Percentiles rank a stretch among this genome's conserved stretches.
Conservation (phyloP, 2,888 invertebrate species). For the Syrista parreyssii region DNA sequence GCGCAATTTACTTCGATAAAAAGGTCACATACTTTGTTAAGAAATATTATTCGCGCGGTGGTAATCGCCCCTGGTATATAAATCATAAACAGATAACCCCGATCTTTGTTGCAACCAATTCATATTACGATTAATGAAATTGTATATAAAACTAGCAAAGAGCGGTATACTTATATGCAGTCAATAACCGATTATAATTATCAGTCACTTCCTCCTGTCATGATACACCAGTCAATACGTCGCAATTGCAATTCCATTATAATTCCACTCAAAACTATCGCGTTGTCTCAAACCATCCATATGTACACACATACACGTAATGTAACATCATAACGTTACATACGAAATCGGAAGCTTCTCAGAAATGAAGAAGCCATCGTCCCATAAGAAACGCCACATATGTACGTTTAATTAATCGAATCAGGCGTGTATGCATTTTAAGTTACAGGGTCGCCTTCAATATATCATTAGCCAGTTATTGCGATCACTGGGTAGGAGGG, state of each 20-base stretch:
- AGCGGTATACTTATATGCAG: slow-evolving; percentile 28
- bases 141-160: background rate
- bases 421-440: slow-evolving; percentile 27
- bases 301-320: background rate
- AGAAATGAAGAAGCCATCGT: background rate
- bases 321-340: background rate
- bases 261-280: background rate
- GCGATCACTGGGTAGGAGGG: slow-evolving; percentile 39
- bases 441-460: slow-evolving; percentile 36
- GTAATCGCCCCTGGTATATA: background rate
- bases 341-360: background rate
- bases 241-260: background rate
- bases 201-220: slow-evolving; percentile 36
- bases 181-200: slow-evolving; percentile 54
- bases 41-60: background rate
- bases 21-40: background rate
- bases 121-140: background rate
- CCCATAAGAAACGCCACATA: background rate
- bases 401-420: slow-evolving; percentile 27
- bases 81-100: background rate
- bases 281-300: no score
- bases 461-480: slow-evolving; percentile 58
- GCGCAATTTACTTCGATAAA: slow-evolving; percentile 17
- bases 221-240: background rate
- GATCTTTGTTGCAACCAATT: background rate